These are phyloP conservation scores for Alviniconcha marisindica DNA, from an alignment of 1,140 invertebrate genomes.

Conservation along the genomic window DNA sequence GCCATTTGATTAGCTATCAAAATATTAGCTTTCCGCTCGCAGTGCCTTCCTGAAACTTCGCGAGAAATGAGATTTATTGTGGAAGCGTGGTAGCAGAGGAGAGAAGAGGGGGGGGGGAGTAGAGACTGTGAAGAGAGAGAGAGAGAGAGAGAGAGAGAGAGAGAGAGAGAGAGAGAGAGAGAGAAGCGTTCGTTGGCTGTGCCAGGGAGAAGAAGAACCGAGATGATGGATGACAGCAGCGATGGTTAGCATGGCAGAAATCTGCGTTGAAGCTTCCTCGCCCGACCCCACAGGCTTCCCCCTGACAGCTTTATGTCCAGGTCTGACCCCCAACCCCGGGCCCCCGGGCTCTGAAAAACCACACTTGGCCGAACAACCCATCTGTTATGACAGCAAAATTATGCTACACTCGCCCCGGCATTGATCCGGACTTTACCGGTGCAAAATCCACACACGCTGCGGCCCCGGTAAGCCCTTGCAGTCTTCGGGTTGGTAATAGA, in stretches of 20 bases:
- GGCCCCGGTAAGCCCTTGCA: neutral
- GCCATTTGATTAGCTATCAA: slow-evolving; percentile 32
- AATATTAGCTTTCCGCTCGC: slow-evolving; percentile 19
- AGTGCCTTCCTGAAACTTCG: slow-evolving; percentile 13
- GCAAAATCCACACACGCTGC: slow-evolving; percentile 33
- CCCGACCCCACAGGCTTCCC: slow-evolving; percentile 23
- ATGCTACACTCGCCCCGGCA: slow-evolving; percentile 29
- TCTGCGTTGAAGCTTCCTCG: slow-evolving; percentile 16
- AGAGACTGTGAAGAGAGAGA: neutral
- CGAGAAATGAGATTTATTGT: slow-evolving; percentile 26
- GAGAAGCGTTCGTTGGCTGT: neutral
- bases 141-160: neutral
- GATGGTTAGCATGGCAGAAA: slow-evolving; percentile 20
- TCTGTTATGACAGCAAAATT: slow-evolving; percentile 42
- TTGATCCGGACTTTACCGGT: slow-evolving; percentile 35
- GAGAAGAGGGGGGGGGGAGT: neutral
- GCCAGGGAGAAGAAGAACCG: neutral
- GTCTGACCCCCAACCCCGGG: slow-evolving; percentile 28
- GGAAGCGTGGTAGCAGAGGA: neutral
- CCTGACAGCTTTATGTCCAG: slow-evolving; percentile 39
- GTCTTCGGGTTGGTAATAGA: slow-evolving; percentile 28
- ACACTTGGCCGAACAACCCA: slow-evolving; percentile 41
- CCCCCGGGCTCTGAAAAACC: slow-evolving; percentile 15
- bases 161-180: too few species aligned
- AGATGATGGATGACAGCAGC: slow-evolving; percentile 26